These are phyloP conservation scores for Caenorhabditis sulstoni DNA, from an alignment of 2,888 invertebrate genomes.

Conservation along the genomic window DNA sequence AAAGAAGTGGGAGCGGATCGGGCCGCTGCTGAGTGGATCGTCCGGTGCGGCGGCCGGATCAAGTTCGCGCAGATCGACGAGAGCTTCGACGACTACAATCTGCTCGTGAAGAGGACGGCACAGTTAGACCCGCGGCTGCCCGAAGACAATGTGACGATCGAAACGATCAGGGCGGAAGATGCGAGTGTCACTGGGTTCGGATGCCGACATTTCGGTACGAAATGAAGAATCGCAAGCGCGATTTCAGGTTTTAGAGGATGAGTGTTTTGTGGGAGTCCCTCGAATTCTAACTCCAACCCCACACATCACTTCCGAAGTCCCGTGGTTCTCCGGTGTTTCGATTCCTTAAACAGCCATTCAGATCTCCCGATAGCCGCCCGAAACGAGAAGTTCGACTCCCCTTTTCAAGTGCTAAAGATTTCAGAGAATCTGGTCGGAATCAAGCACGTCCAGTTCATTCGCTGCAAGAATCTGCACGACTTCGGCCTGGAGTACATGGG, in stretches of 20 bases:
- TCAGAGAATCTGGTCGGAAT: conserved; percentile 63
- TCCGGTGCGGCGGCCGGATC: conserved; percentile 87
- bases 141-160: conserved; percentile 67
- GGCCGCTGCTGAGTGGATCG: conserved; percentile 94
- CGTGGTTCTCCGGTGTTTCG: not conserved
- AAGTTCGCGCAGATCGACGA: conserved; percentile 64
- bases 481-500: conserved; percentile 73
- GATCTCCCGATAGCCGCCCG: not conserved
- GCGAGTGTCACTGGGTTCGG: conserved; percentile 73
- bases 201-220: conserved; percentile 72
- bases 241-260: not conserved
- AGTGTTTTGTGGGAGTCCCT: conserved; percentile 10
- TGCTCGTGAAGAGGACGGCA: conserved; percentile 69
- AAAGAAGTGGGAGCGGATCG: conserved; percentile 88
- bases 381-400: not conserved
- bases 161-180: conserved; percentile 65
- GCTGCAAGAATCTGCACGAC: conserved; percentile 74
- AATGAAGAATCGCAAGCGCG: not conserved
- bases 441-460: conserved; percentile 62
- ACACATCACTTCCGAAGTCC: too few species aligned
- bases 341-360: not conserved
- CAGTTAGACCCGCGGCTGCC: conserved; percentile 72
- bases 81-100: conserved; percentile 72
- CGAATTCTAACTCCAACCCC: too few species aligned
- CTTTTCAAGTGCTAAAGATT: conserved; percentile 4